Base-by-base conservation (phyloP, 2,888 invertebrate species). In the Cremastobaeus sp. region DNA sequence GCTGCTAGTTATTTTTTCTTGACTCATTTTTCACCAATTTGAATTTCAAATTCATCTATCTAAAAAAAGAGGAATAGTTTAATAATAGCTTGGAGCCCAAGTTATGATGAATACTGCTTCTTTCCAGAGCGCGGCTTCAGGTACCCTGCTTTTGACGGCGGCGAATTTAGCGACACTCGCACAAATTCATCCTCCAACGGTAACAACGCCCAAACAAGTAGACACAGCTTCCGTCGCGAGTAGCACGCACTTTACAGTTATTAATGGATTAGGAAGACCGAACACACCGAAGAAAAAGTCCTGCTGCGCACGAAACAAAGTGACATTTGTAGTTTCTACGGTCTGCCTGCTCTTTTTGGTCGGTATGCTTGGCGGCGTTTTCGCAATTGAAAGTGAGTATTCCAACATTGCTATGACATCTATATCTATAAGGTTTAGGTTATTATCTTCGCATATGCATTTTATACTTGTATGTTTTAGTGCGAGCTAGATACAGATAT, bases 341-440 rank as follows among this genome's bases (percentile, higher is more conserved):
- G 95, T 95, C 93, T 94, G 94, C 78, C 91, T 93, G 80, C 89
- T 95, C 78, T 94, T 95, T 86, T 92, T 95, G 79, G 90, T 95
- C 82, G 94, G 94, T 82, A 93, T 95, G 82, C 89, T 94, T 77
- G 92, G 92, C 37, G 95, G 94, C 82, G 92, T 95, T 85, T 93
- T 94, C 88, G 93, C 93, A 82, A 92, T 95, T 87, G 95, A 95
- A 90, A 92, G 95, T 95, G 88, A 93, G 95, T 92, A n/a, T n/a
- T n/a, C n/a, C n/a, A n/a, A n/a, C n/a, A n/a, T n/a, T n/a, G n/a
- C n/a, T n/a, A n/a, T n/a, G n/a, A n/a, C n/a, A n/a, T n/a, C n/a
- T n/a, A n/a, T n/a, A n/a, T n/a, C n/a, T n/a, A n/a, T n/a, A n/a
- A n/a, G n/a, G n/a, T n/a, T n/a, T n/a, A n/a, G n/a, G n/a, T n/a